Evolutionary conservation across 2,888 invertebrate genomes (phyloP).

Genomic region (Trissolcus brochymenae): DNA sequence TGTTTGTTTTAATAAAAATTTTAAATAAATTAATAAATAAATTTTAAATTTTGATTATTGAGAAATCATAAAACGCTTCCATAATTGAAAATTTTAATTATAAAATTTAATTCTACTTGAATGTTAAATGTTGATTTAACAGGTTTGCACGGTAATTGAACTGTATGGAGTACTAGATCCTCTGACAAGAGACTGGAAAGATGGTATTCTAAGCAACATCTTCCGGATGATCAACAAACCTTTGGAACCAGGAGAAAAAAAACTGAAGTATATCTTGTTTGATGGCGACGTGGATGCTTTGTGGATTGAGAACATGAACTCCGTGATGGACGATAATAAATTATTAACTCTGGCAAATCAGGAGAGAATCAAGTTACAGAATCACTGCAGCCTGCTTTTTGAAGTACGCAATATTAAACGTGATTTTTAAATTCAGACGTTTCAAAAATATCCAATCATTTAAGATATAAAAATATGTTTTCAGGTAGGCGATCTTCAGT

Average conservation of each 20-base stretch:
- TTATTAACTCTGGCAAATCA: slow-evolving; percentile 93
- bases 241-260: slow-evolving; percentile 79
- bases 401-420: slow-evolving; percentile 78
- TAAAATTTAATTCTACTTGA: not conserved
- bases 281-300: slow-evolving; percentile 96
- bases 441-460: no score
- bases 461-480: no score
- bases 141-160: slow-evolving; percentile 92
- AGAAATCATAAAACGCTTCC: no score
- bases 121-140: no score
- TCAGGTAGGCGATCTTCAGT: slow-evolving; percentile 89
- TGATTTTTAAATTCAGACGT: no score
- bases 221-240: slow-evolving; percentile 93
- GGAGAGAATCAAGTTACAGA: slow-evolving; percentile 88
- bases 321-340: slow-evolving; percentile 95
- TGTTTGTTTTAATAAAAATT: not conserved
- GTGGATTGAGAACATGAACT: slow-evolving; percentile 98
- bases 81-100: not conserved
- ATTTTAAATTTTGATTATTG: no score
- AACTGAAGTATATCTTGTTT: slow-evolving; percentile 90
- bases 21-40: no score
- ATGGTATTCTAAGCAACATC: slow-evolving; percentile 92
- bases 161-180: slow-evolving; percentile 93
- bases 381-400: slow-evolving; percentile 89
- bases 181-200: slow-evolving; percentile 92